These are phyloP conservation scores for Tetragnatha versicolor DNA, from an alignment of 1,140 invertebrate species.

Conservation along the genomic window DNA sequence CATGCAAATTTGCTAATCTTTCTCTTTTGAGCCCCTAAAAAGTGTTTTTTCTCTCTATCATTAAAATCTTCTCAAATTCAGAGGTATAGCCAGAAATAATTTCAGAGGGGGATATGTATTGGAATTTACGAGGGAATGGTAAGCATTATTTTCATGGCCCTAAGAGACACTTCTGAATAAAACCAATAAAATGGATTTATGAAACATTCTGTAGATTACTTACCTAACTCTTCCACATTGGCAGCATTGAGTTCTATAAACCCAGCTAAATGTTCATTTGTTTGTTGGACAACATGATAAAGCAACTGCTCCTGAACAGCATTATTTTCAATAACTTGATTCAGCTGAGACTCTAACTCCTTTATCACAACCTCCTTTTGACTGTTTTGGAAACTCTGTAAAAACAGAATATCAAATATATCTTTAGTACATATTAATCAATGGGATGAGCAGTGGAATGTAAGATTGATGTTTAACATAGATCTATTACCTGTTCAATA, in stretches of 20 bases:
- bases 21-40: too few species aligned
- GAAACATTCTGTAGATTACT: neutral
- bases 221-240: conserved; percentile 26
- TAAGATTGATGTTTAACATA: too few species aligned
- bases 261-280: conserved; percentile 46
- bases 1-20: too few species aligned
- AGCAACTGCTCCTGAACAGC: conserved; percentile 80
- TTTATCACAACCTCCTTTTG: conserved; percentile 77
- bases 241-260: conserved; percentile 13
- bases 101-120: too few species aligned
- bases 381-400: conserved; percentile 74
- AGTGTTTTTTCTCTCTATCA: too few species aligned
- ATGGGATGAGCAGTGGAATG: too few species aligned
- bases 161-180: neutral
- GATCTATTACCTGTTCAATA: conserved; percentile 68
- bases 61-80: too few species aligned
- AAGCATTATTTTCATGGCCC: too few species aligned
- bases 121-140: too few species aligned
- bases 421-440: too few species aligned
- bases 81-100: too few species aligned
- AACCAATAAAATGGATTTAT: neutral
- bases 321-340: conserved; percentile 78
- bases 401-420: too few species aligned
- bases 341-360: conserved; percentile 78
- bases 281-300: conserved; percentile 63